Base-by-base conservation (phyloP, 1,140 invertebrate genomes). In the Glossosoma conforme region DNA sequence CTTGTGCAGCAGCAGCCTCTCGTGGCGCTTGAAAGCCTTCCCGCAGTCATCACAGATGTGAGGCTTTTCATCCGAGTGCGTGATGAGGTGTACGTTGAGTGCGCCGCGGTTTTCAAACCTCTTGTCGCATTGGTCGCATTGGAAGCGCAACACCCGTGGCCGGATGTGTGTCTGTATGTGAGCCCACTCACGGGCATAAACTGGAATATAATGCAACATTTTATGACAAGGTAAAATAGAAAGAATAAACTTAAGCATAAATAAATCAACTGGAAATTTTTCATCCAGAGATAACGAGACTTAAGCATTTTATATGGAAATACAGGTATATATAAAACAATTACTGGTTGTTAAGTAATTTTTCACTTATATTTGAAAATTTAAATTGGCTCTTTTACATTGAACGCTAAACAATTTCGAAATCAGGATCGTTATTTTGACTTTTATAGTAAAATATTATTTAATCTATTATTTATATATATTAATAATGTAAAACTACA, bases 131-230 rank as follows among this genome's bases (percentile, higher is more conserved):
- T 47, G 9, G 8, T 54, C 52, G 18, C 56, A 58, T 15, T 50
- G 43, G 30, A 47, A 58, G 9, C 21, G n/a, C 22, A 54, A 54
- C 2, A 15, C 24, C 3, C 44, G 30, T 19, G 40, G 50, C 1
- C 38, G 42, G 36, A 57, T 51, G 36, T 66, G 64, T 3, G 49
- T 56, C 28, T 56, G 54, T 49, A 56, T 56, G 42, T 56, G 54
- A 13, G 38, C 49, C 54, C 49, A 56, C 24, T 52, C 33, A 25
- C 49, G 30, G 2, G 54, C 54, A 15, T 44, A 56, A 56, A 48
- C 54, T 56, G 24, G 30, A 51, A 49, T 44, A 11, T 11, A 44
- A 30, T 18, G n/a, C 3, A n/a, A 28, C 6, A 28, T 8, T 28
- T n/a, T 28, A 28, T 28, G 6, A 28, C 25, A 28, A 28, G n/a